Base-by-base conservation (phyloP, 2,113 vertebrate species). In the Macroglossus sobrinus region DNA sequence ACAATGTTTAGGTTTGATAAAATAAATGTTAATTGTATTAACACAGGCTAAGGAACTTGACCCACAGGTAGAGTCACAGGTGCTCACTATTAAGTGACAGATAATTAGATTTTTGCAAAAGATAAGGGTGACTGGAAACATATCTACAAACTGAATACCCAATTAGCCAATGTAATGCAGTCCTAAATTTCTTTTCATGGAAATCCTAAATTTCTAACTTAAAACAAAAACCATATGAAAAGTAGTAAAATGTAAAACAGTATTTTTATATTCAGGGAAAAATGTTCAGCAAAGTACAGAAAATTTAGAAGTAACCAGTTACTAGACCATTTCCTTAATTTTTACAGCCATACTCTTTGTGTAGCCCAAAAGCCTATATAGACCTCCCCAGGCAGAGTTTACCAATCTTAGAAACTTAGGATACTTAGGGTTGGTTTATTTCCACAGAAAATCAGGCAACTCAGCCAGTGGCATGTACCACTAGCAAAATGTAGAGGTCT, bases 181-280 rank as follows among this genome's bases (percentile, higher is more conserved):
- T 81, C 35, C 12, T 94, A 86, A 90, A 84, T 45, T 87, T 47
- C 78, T 53, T 75, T 68, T 63, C 69, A 86, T 33, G 5, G 13
- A 94, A 78, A 10, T 81, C 43, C 12, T 93, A 86, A 90, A 87
- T 47, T 86, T 43, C 78, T 45, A 89, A 78, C 21, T 96, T 76
- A 93, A 94, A 97, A 88, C 55, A 93, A 75, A 79, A 68, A 38
- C 1, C 63, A 13, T 28, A 66, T 80, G 10, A 79, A 84, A 85
- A 95, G 35, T 2, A 63, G 22, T 55, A 2, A 92, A 90, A 92
- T 26, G 66, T 4, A 82, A 92, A 95, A 86, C 22, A 43, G 5
- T n/a, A 35, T 57, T 66, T 96, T 80, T 69, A 28, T 92, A 92
- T 43, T 84, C 24, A 68, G 3, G 21, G 24, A 1, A 47, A 75